phyloP scores from a whole-genome alignment of 2,888 invertebrate genomes.

The Vandiemenella viatica region DNA sequence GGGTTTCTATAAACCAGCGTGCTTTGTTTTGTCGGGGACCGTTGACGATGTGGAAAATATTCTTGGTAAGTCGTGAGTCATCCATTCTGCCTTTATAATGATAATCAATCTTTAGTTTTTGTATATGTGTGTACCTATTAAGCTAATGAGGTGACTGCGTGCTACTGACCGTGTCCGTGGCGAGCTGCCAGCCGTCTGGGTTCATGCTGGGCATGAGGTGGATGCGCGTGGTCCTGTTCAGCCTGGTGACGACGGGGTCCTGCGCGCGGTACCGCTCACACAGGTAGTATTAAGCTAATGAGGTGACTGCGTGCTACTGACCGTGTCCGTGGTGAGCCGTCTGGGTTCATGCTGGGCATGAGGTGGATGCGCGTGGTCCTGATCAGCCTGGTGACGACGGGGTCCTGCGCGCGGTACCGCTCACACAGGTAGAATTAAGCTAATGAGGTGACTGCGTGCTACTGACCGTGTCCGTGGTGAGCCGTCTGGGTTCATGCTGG shows the following conservation, averaged over 20 bases:
- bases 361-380: conserved; percentile 68
- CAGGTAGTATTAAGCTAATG: too few relatives aligned
- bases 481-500: conserved; percentile 83
- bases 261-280: conserved; percentile 51
- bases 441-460: too few relatives aligned
- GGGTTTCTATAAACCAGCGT: too few relatives aligned
- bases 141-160: too few relatives aligned
- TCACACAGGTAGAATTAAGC: conserved; percentile 64
- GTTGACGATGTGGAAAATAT: too few relatives aligned
- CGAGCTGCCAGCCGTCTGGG: conserved; percentile 79
- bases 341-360: conserved; percentile 79
- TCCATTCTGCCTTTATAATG: too few relatives aligned
- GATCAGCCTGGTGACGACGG: conserved; percentile 45
- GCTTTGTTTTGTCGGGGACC: too few relatives aligned
- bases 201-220: conserved; percentile 80
- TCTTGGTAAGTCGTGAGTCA: too few relatives aligned
- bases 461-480: conserved; percentile 49
- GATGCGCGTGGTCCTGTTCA: conserved; percentile 62
- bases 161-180: conserved; percentile 45
- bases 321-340: conserved; percentile 61
- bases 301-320: too few relatives aligned
- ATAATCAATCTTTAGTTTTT: too few relatives aligned
- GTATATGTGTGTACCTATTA: too few relatives aligned
- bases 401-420: conserved; percentile 43
- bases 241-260: conserved; percentile 42